Conservation (phyloP, 2,888 invertebrate genomes). For the Alsophila aescularia region DNA sequence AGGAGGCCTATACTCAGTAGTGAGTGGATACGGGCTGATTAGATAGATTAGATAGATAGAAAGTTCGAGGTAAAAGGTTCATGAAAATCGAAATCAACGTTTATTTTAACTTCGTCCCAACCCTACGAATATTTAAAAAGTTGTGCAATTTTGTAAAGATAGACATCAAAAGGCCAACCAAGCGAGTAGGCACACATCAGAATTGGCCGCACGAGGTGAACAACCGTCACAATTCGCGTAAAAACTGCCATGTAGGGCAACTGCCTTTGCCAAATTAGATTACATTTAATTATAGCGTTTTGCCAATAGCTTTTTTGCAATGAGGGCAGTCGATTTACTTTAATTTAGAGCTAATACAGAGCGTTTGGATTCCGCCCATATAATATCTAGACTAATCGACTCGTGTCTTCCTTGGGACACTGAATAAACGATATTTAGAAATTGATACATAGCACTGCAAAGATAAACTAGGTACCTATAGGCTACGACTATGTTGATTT, state of each 20-base stretch:
- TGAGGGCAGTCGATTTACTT: not conserved
- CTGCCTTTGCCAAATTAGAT: not conserved
- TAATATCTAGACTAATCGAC: too few relatives aligned
- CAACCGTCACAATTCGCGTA: not conserved
- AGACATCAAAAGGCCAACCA: slow-evolving; percentile 1
- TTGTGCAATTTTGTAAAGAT: slow-evolving; percentile 2
- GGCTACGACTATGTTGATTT: too few relatives aligned
- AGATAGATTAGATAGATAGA: too few relatives aligned
- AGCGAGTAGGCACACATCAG: not conserved
- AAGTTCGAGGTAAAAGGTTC: too few relatives aligned
- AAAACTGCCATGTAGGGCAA: slow-evolving; percentile 2
- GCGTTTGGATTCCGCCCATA: too few relatives aligned
- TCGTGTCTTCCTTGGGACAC: too few relatives aligned
- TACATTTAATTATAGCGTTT: not conserved
- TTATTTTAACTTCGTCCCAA: not conserved
- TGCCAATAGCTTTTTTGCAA: not conserved
- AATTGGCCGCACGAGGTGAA: slow-evolving; percentile 1
- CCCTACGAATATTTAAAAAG: not conserved
- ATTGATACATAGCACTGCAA: too few relatives aligned
- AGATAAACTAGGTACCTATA: too few relatives aligned
- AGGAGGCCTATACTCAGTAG: too few relatives aligned
- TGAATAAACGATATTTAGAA: too few relatives aligned
- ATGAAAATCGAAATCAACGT: not conserved
- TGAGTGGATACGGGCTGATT: too few relatives aligned
- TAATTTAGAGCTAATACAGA: too few relatives aligned